Evolutionary conservation across 2,888 invertebrate genomes (phyloP).

Genomic region (Bombylius discolor): DNA sequence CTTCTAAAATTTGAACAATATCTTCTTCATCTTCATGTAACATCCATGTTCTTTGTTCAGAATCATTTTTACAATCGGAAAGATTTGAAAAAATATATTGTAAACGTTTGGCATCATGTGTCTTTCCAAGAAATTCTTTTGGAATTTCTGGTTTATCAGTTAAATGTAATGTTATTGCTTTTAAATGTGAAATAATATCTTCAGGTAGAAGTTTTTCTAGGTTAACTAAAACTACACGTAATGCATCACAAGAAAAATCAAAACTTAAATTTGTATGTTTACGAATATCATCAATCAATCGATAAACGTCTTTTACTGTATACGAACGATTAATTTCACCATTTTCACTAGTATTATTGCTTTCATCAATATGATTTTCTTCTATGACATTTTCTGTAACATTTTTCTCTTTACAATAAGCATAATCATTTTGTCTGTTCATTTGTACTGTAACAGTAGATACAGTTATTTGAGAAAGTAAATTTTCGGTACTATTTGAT

Average conservation of each 20-base stretch:
- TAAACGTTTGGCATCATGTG: slow-evolving; percentile 72
- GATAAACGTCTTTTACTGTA: slow-evolving; percentile 47
- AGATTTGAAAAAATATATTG: slow-evolving; percentile 72
- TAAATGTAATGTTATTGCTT: slow-evolving; percentile 46
- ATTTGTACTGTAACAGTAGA: no score
- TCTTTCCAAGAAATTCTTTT: slow-evolving; percentile 50
- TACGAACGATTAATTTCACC: no score
- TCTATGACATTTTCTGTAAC: no score
- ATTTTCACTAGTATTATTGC: no score
- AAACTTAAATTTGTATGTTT: slow-evolving; percentile 75
- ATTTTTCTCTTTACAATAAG: no score
- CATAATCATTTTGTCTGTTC: no score
- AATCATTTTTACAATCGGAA: slow-evolving; percentile 83
- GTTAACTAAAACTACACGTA: slow-evolving; percentile 58
- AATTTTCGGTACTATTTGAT: no score
- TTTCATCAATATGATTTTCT: no score
- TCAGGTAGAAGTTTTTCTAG: slow-evolving; percentile 42
- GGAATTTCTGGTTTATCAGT: slow-evolving; percentile 49
- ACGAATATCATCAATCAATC: slow-evolving; percentile 65
- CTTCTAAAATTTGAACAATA: slow-evolving; percentile 72
- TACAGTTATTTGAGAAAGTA: no score
- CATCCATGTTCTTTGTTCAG: slow-evolving; percentile 92
- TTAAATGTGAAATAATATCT: slow-evolving; percentile 46
- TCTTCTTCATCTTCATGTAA: slow-evolving; percentile 85
- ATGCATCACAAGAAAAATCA: slow-evolving; percentile 72